Evolutionary conservation across 1,140 invertebrate species (phyloP).

Genomic region (Thereuonema tuberculata): DNA sequence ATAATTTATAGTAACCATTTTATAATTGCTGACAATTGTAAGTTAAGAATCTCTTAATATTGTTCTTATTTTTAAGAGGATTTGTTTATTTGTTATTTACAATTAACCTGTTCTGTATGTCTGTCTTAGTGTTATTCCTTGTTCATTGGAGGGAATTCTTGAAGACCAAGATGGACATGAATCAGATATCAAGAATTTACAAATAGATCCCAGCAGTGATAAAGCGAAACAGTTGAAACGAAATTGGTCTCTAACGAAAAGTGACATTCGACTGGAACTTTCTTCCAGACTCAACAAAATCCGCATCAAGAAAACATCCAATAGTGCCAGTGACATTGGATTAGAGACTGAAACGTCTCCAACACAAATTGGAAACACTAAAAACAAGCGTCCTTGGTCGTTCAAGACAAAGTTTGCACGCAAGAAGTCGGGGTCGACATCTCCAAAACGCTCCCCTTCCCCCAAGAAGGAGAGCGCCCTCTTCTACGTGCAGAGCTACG

Average conservation of each 20-base stretch:
- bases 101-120: too few species aligned
- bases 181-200: too few species aligned
- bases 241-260: constrained; percentile 24
- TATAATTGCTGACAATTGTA: too few species aligned
- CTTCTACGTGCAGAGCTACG: constrained; percentile 16
- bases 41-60: too few species aligned
- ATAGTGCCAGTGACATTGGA: constrained; percentile 14
- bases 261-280: constrained; percentile 22
- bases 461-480: constrained; percentile 19
- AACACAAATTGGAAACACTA: constrained; percentile 7
- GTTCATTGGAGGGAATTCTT: too few species aligned
- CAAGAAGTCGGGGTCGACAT: constrained; percentile 15
- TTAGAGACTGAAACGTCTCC: not conserved
- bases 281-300: constrained; percentile 21
- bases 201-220: not conserved
- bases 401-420: constrained; percentile 14
- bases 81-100: too few species aligned
- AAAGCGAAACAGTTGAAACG: constrained; percentile 8
- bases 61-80: too few species aligned
- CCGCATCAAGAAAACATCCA: constrained; percentile 21
- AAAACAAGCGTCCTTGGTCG: constrained; percentile 17
- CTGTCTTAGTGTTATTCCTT: too few species aligned
- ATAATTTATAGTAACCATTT: too few species aligned
- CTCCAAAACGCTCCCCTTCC: constrained; percentile 15
- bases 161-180: too few species aligned